Evolutionary conservation across 2,797 vertebrate species (phyloP).

Genomic region (Acropternis orthonyx): DNA sequence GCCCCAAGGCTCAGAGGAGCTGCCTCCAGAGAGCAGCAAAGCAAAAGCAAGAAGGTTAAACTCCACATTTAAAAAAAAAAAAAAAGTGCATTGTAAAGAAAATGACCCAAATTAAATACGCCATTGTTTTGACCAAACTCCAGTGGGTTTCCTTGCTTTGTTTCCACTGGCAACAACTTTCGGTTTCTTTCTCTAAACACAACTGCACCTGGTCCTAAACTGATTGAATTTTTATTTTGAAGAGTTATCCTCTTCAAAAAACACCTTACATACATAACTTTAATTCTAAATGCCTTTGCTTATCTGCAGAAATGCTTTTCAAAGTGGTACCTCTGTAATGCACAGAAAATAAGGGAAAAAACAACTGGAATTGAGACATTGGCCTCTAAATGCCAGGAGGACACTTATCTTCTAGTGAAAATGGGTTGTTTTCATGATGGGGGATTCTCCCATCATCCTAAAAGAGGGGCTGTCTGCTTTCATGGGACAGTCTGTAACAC

Average conservation of each 20-base stretch:
- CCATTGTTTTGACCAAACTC: not conserved
- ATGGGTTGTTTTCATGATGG: not conserved
- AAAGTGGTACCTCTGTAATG: not conserved
- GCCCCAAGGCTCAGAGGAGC: not conserved
- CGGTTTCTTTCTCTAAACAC: constrained; percentile 28
- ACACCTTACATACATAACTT: not conserved
- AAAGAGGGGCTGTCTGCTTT: not conserved
- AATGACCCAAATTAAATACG: not conserved
- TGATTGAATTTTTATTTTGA: not conserved
- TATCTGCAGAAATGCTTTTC: not conserved
- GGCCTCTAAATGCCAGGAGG: not conserved
- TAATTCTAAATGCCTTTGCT: not conserved
- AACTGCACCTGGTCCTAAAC: not conserved
- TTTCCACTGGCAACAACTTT: not conserved
- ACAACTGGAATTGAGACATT: rapidly evolving
- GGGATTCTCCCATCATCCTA: not conserved
- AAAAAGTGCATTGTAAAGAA: not conserved
- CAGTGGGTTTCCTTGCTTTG: not conserved
- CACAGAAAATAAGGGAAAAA: not conserved
- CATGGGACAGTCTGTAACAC: not conserved
- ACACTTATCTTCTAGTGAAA: not conserved
- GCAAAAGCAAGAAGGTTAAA: not conserved
- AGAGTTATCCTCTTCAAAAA: not conserved
- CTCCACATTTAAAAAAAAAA: not conserved
- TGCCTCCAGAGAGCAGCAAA: not conserved